Conservation (phyloP, 2,797 vertebrate species). For the Trachops cirrhosus region DNA sequence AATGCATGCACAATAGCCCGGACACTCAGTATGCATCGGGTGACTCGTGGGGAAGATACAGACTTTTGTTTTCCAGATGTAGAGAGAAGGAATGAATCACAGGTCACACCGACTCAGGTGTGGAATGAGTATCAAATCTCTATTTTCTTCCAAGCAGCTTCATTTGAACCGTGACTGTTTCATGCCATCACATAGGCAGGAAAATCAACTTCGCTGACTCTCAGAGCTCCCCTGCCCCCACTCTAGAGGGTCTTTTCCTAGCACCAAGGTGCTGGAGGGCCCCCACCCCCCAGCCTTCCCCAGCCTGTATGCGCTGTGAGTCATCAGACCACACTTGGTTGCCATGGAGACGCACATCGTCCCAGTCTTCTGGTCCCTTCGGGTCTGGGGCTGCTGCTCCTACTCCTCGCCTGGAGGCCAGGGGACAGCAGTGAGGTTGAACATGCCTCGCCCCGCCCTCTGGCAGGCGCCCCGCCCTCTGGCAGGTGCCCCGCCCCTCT, state of each 20-base stretch:
- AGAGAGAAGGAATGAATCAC: not conserved
- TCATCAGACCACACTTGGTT: constrained; percentile 57
- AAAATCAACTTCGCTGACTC: not conserved
- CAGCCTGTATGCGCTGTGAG: not conserved
- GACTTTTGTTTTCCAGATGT: not conserved
- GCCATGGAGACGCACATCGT: constrained; percentile 59
- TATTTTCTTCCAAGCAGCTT: not conserved
- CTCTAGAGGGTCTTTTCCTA: not conserved
- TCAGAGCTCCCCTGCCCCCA: not conserved
- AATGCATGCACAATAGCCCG: not conserved
- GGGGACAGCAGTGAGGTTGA: not conserved
- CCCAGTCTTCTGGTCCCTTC: constrained; percentile 33
- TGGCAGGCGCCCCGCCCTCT: not conserved
- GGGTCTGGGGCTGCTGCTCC: not conserved
- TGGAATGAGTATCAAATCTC: not conserved
- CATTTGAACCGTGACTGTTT: not conserved
- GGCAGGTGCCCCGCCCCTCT: not conserved
- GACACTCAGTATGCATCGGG: not conserved
- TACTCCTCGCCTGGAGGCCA: not conserved
- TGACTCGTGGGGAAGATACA: not conserved
- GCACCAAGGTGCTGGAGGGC: not conserved
- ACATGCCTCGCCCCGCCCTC: not conserved
- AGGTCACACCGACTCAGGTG: not conserved
- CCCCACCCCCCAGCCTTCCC: not conserved
- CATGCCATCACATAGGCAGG: not conserved